Percentiles rank a stretch among this genome's conserved stretches.
Evolutionary conservation across 1,140 invertebrate genomes (phyloP).

Genomic region (Drosophila dunni): DNA sequence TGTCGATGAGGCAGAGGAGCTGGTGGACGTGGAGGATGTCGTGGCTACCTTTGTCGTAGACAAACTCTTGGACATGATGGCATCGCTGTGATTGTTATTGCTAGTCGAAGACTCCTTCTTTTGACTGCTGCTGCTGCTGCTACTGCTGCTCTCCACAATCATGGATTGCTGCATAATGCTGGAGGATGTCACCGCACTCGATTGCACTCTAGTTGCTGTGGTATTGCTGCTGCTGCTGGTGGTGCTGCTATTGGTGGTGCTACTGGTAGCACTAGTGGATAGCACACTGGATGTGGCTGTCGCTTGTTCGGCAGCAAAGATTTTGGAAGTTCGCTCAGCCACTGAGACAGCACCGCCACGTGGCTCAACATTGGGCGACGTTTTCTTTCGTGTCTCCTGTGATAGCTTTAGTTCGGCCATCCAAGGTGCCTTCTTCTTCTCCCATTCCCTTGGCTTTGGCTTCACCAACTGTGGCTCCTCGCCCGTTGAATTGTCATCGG

Average conservation of each 20-base stretch:
- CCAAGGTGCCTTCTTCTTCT: conserved; percentile 89
- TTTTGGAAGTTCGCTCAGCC: conserved; percentile 70
- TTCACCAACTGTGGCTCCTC: conserved; percentile 85
- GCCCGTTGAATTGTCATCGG: conserved; percentile 82
- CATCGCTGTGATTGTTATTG: conserved; percentile 61
- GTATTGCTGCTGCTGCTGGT: conserved; percentile 48
- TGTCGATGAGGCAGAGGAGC: background rate
- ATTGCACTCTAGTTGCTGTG: conserved; percentile 78
- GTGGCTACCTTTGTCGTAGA: conserved; percentile 43
- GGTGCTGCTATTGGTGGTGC: conserved; percentile 41
- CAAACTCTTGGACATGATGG: conserved; percentile 65
- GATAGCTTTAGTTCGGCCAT: conserved; percentile 89
- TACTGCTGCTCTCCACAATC: conserved; percentile 69
- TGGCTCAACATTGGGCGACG: conserved; percentile 83
- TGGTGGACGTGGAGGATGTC: background rate
- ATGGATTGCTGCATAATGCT: conserved; percentile 70
- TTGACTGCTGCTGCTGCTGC: conserved; percentile 46
- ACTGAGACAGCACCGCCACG: conserved; percentile 52
- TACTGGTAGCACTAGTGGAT: conserved; percentile 41
- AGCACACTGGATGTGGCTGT: conserved; percentile 37
- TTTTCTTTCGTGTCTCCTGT: conserved; percentile 87
- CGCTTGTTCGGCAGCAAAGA: conserved; percentile 62
- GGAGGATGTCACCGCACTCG: conserved; percentile 71
- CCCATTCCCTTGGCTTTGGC: conserved; percentile 86
- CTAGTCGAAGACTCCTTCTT: conserved; percentile 48